A percentile compares a stretch with the other conserved stretches of the same genome.
Evolutionary conservation across 2,797 vertebrate species (phyloP).

Genomic region (Morelia viridis): DNA sequence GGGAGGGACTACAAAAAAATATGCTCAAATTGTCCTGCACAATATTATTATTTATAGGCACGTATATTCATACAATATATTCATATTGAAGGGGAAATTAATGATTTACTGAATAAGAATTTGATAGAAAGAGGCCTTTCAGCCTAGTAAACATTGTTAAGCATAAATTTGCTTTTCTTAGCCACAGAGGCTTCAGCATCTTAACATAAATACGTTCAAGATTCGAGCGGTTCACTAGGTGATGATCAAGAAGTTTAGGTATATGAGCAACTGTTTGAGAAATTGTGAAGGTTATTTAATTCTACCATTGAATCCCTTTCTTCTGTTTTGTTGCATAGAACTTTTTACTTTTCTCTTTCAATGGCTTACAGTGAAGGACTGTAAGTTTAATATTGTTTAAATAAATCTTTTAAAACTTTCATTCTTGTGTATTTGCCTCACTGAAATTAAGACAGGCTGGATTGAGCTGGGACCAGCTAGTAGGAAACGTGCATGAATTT

Average conservation of each 20-base stretch:
- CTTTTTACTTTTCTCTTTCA: not conserved
- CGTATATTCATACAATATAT: not conserved
- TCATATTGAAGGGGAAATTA: not conserved
- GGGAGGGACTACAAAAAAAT: not conserved
- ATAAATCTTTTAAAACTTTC: not conserved
- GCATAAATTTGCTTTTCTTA: not conserved
- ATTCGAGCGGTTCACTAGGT: not conserved
- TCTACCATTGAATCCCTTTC: not conserved
- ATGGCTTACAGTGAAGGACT: not conserved
- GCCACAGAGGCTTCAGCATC: not conserved
- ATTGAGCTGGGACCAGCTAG: not conserved
- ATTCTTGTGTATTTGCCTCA: not conserved
- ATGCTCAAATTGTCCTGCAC: not conserved
- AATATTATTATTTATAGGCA: not conserved
- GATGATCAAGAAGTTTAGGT: not conserved
- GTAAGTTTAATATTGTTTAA: not conserved
- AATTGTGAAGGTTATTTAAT: not conserved
- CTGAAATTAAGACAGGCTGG: not conserved
- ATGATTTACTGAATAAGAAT: not conserved
- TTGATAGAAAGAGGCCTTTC: not conserved
- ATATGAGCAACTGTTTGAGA: not conserved
- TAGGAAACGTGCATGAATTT: not conserved
- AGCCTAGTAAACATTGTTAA: not conserved
- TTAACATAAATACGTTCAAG: not conserved
- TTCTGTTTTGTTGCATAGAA: not conserved